Evolutionary conservation across 2,888 invertebrate genomes (phyloP).

Genomic region (Mesorhabditis belari): DNA sequence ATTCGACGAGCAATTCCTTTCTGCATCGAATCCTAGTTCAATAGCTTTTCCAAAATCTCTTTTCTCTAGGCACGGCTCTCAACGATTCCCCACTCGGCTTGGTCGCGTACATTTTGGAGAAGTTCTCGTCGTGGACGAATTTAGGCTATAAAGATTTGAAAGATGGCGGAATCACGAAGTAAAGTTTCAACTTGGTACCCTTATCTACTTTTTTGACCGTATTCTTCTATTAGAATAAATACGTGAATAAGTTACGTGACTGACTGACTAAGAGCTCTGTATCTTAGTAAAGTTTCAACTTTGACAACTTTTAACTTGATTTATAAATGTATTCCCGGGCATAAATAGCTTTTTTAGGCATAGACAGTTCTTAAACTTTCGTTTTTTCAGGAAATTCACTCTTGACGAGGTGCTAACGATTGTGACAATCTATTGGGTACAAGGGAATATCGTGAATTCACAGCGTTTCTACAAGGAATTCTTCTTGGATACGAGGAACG

Average conservation of each 20-base stretch:
- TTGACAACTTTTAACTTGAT: no score
- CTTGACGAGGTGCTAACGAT: constrained; percentile 71
- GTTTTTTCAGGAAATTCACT: constrained; percentile 60
- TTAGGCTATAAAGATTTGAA: constrained; percentile 55
- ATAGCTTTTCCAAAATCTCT: no score
- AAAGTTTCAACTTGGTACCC: neutral
- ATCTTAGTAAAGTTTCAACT: no score
- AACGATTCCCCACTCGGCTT: constrained; percentile 75
- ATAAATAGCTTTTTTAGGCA: no score
- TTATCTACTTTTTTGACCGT: constrained; percentile 2
- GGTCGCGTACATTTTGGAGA: constrained; percentile 82
- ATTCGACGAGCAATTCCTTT: no score
- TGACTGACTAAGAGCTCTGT: no score
- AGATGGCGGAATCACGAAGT: constrained; percentile 65
- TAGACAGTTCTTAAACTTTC: neutral
- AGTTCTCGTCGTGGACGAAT: constrained; percentile 72
- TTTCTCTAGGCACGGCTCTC: constrained; percentile 66
- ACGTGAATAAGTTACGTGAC: no score
- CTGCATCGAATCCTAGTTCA: no score
- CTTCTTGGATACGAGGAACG: constrained; percentile 23
- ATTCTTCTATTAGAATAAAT: no score
- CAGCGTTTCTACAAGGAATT: constrained; percentile 70
- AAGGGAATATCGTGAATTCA: constrained; percentile 68
- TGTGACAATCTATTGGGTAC: constrained; percentile 74
- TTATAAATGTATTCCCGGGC: no score